Evolutionary conservation across 2,888 invertebrate species (phyloP).

Genomic region (Parnassius smintheus): DNA sequence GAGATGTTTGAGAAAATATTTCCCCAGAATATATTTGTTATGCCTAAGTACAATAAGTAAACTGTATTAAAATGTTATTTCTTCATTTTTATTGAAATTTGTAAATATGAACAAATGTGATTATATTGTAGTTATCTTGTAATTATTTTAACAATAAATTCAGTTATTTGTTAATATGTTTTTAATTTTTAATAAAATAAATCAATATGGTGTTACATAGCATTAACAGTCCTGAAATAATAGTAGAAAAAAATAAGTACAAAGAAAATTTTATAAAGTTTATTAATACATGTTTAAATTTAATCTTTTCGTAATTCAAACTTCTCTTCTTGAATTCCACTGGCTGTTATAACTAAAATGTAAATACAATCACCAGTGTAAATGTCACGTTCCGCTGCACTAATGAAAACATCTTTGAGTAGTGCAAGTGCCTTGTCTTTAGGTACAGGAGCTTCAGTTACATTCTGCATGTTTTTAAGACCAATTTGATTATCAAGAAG

Average conservation of each 20-base stretch:
- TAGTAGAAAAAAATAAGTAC: slow-evolving; percentile 25
- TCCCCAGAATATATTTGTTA: slow-evolving; percentile 76
- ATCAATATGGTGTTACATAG: neutral
- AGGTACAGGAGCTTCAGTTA: slow-evolving; percentile 82
- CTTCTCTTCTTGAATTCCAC: slow-evolving; percentile 88
- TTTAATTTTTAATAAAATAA: slow-evolving; percentile 34
- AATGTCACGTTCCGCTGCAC: slow-evolving; percentile 98
- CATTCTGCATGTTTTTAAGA: slow-evolving; percentile 91
- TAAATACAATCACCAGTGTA: slow-evolving; percentile 96
- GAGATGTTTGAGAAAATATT: slow-evolving; percentile 76
- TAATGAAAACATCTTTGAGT: slow-evolving; percentile 97
- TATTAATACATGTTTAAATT: slow-evolving; percentile 52
- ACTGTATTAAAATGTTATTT: slow-evolving; percentile 51
- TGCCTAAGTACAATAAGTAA: slow-evolving; percentile 78
- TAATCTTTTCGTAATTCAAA: slow-evolving; percentile 95
- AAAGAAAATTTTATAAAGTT: slow-evolving; percentile 36
- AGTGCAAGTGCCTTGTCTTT: slow-evolving; percentile 91
- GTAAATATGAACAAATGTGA: slow-evolving; percentile 74
- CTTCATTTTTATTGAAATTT: slow-evolving; percentile 50
- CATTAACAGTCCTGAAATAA: neutral
- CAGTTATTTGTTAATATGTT: slow-evolving; percentile 57
- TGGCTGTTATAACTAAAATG: slow-evolving; percentile 93
- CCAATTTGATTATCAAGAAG: slow-evolving; percentile 98
- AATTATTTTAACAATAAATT: slow-evolving; percentile 63
- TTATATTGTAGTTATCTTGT: slow-evolving; percentile 67